Percentiles rank a stretch among this genome's conserved stretches.
These are phyloP conservation scores for Astreopora myriophthalma DNA, from an alignment of 64 coral and sea anemone genomes.

Conservation along the genomic window DNA sequence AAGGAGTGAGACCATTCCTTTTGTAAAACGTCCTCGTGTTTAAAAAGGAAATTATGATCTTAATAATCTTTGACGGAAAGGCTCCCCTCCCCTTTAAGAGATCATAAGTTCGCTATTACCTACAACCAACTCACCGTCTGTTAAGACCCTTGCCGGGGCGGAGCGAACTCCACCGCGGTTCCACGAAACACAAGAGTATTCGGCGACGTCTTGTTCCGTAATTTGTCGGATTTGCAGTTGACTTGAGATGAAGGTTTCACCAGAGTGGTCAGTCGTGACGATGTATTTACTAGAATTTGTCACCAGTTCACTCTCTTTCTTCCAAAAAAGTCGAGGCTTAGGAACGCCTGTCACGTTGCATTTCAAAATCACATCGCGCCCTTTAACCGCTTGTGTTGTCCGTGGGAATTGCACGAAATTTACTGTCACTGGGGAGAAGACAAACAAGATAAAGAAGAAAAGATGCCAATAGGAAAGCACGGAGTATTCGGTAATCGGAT, in stretches of 20 bases:
- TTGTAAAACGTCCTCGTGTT: too few species aligned
- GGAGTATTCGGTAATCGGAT: too few species aligned
- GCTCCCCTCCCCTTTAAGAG: too few species aligned
- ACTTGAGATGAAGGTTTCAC: neutral
- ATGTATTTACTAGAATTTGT: constrained; percentile 18
- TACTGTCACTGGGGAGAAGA: neutral
- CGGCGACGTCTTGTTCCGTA: neutral
- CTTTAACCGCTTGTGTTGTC: neutral
- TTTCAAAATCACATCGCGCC: neutral
- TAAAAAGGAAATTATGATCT: too few species aligned
- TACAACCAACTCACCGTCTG: neutral
- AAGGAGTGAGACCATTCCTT: too few species aligned
- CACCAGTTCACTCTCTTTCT: constrained; percentile 74
- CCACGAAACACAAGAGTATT: constrained; percentile 53
- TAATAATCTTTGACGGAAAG: too few species aligned
- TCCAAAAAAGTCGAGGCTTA: constrained; percentile 72
- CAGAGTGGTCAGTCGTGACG: neutral
- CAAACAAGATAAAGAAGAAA: neutral
- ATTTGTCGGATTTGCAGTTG: neutral
- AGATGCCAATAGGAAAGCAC: neutral
- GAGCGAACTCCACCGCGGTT: constrained; percentile 33
- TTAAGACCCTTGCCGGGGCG: neutral
- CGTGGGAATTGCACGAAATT: neutral
- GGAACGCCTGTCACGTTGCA: constrained; percentile 66
- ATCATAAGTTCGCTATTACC: too few species aligned